Base-by-base conservation (phyloP, 2,888 invertebrate genomes). In the Girardia tigrina region DNA sequence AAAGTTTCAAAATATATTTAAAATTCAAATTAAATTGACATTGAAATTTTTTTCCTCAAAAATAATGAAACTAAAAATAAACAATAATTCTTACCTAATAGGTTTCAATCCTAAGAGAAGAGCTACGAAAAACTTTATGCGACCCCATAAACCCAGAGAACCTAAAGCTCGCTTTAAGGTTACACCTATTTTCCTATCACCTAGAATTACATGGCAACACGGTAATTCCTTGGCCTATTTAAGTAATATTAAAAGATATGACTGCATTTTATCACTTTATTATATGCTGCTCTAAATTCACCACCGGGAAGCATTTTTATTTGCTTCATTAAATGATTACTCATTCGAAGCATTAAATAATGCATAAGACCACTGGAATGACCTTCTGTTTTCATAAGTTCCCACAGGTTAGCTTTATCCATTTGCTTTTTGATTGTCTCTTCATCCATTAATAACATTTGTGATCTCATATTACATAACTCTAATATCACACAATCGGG, bases 301-400 rank as follows among this genome's bases (percentile, higher is more conserved):
- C 97, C 97, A 16, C 97, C 98, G 0, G 97, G 97, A 14, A 95
- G 94, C 93, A 97, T 94, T 28, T 94, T 94, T 70, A 97, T 87
- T 84, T 94, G 90, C 81, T 91, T 90, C 0, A 97, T 93, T 79
- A 94, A 87, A 83, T 92, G 91, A 1, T 94, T 94, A 29, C 94
- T 93, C 89, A 94, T 90, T 82, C 91, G 92, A 75, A 97, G 86
- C 79, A 98, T 86, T 72, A 87, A 80, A 0, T 86, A 79, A 83
- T 94, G 93, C 87, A 97, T 89, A 70, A 95, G 85, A 0, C 97
- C 97, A 23, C 36, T 70, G 2, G 76, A 76, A 28, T 71, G 8
- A 23, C 75, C 75, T n/a, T 71, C 75, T 29, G n/a, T 74, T 56
- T 56, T 42, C 27, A 74, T 74, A 28, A 74, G 26, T 28, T 26